Base-by-base conservation (phyloP, 2,797 vertebrate genomes). In the Streptopelia turtur region DNA sequence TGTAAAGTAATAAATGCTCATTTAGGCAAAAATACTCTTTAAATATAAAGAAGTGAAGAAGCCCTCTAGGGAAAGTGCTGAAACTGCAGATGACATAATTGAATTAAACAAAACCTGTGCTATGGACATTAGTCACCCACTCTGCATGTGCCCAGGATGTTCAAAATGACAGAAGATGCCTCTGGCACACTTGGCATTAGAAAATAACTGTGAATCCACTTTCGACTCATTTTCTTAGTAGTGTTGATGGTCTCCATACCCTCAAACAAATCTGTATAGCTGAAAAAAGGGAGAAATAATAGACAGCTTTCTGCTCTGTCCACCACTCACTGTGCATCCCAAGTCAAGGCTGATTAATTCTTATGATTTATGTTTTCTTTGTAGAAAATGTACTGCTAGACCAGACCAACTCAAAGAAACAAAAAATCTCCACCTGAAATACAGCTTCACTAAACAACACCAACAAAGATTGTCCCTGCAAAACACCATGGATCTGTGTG, bases 111-210 rank as follows among this genome's bases (percentile, higher is more conserved):
- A 92, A 87, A 63, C 12, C 50, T 72, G 28, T 78, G 47, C 59
- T 89, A 16, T 57, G 70, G 65, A 39, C 75, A 87, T 92, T 95
- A 96, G 74, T 89, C 69, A 94, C 71, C 78, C 68, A 11, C 75
- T 92, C 71, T 93, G 49, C 53, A 20, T 70, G 79, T 83, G 71
- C 49, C 68, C 65, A 85, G 59, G 77, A 52, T 80, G 57, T 83
- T 94, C 52, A 63, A 90, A 94, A 91, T 89, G 80, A 89, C 91
- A 94, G 70, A 71, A 27, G 43, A 84, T 89, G 86, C 91, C 87
- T 77, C 66, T 65, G 80, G 88, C 87, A 91, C 35, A 66, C 10
- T 60, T 80, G 45, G 70, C 83, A 89, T 80, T 52, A 82, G 52
- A 57, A 76, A 87, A 84, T 5, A 83, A 82, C 52, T 80, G 35